Percentiles rank a stretch among this genome's conserved stretches.
phyloP scores from a whole-genome alignment of 1,140 invertebrate genomes.

The Eufriesea mexicana region DNA sequence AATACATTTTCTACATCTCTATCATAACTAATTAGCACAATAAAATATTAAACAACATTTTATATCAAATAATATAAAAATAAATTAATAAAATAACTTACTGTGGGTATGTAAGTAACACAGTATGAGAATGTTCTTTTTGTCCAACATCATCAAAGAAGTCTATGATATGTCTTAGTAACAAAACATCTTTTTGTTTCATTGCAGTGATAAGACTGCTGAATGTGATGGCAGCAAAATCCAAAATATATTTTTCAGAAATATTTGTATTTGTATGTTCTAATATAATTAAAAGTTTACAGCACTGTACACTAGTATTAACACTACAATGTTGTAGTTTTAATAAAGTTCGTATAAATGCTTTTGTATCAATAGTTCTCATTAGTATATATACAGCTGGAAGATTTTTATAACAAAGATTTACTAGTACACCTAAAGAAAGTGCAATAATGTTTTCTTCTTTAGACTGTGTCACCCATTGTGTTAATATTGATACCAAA shows the following conservation, averaged over 20 bases:
- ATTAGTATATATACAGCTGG: conserved; percentile 86
- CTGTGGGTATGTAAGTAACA: conserved; percentile 70
- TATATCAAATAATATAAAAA: conserved; percentile 9
- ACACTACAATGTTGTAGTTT: conserved; percentile 80
- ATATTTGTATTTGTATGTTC: conserved; percentile 82
- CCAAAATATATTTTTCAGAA: conserved; percentile 80
- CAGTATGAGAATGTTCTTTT: conserved; percentile 72
- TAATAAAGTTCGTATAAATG: conserved; percentile 83
- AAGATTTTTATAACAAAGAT: conserved; percentile 88
- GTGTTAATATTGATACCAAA: conserved; percentile 84
- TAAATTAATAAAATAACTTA: conserved; percentile 54
- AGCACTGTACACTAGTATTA: conserved; percentile 81
- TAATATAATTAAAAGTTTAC: conserved; percentile 84
- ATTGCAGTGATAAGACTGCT: conserved; percentile 81
- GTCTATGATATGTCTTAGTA: conserved; percentile 82
- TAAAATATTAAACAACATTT: conserved; percentile 37
- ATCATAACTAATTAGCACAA: conserved; percentile 67
- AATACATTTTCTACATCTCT: conserved; percentile 73
- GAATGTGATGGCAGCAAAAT: conserved; percentile 82
- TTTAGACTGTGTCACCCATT: conserved; percentile 84
- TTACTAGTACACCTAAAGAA: conserved; percentile 87
- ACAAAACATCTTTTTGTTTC: conserved; percentile 78
- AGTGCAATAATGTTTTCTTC: conserved; percentile 84
- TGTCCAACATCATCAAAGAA: conserved; percentile 83
- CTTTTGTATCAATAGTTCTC: conserved; percentile 85